Percentiles rank a stretch among this genome's conserved stretches.
These are phyloP conservation scores for Forbesichthys agassizii DNA, from an alignment of 2,113 vertebrate species.

Conservation along the genomic window DNA sequence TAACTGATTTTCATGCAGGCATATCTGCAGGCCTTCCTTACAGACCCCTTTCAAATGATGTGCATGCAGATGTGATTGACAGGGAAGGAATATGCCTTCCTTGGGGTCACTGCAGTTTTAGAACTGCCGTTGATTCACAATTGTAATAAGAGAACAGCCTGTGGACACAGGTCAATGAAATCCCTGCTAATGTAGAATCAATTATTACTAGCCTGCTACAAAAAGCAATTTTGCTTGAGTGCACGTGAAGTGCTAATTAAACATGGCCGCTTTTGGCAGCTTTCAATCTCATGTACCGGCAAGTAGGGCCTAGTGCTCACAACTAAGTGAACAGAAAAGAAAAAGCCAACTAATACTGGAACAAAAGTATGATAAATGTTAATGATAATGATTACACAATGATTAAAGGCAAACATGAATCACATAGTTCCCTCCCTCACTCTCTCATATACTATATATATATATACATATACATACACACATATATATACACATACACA, in stretches of 20 bases:
- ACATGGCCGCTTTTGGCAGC: slow-evolving; percentile 24
- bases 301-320: not conserved
- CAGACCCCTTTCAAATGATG: not conserved
- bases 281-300: slow-evolving; percentile 18
- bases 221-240: slow-evolving; percentile 16
- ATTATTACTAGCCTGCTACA: slow-evolving; percentile 35
- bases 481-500: too few relatives aligned
- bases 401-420: not conserved
- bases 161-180: not conserved
- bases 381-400: not conserved
- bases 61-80: not conserved
- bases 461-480: too few relatives aligned
- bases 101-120: slow-evolving; percentile 24
- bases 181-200: slow-evolving; percentile 43
- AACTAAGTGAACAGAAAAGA: not conserved
- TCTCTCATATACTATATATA: too few relatives aligned
- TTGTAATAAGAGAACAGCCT: slow-evolving; percentile 21
- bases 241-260: slow-evolving; percentile 45
- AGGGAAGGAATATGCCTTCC: not conserved
- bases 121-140: slow-evolving; percentile 25
- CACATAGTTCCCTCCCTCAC: not conserved
- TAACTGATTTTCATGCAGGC: too few relatives aligned
- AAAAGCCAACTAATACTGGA: not conserved
- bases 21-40: too few relatives aligned
- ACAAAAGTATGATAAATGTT: not conserved